Base-by-base conservation (phyloP, 2,888 invertebrate genomes). In the Lycaena phlaeas region DNA sequence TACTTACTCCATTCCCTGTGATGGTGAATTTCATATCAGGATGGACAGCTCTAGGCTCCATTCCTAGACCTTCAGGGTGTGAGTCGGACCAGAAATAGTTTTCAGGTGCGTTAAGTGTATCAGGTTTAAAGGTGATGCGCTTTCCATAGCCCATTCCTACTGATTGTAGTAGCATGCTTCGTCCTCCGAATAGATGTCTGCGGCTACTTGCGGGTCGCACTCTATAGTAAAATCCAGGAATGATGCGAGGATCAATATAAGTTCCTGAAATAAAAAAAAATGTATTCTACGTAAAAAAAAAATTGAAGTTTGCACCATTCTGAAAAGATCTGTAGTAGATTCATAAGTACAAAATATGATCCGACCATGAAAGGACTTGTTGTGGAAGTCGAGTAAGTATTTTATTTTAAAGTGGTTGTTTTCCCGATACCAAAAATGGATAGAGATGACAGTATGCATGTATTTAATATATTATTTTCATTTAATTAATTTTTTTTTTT, bases 81-180 rank as follows among this genome's bases (percentile, higher is more conserved):
- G 89, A 91, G 68, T 93, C 92, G 14, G 92, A 92, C 92, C 92
- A 92, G 70, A 93, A 89, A 64, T 88, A 91, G 67, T 91, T 90
- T 50, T 89, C 85, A 2, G 88, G 87, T 10, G 74, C 68, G 40
- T 88, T 77, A 12, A 87, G 67, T 2, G 86, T 85, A 49, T 90
- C 88, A 0, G 91, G 89, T 53, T 88, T 85, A 71, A 92, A 92
- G 1, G 91, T 91, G 43, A 93, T 79, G 36, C 92, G 85, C 61
- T 92, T 92, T 17, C 91, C 92, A 57, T 92, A 93, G 11, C 93
- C 92, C 81, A 90, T 87, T 6, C 92, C 92, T 47, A 92, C 82
- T 28, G 88, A 88, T 43, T 87, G 76, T 26, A 93, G 76, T 37
- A 86, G 70, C 41, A 91, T 65, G 31, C 90, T 86, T 44, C 89